A percentile compares a stretch with the other conserved stretches of the same genome.
phyloP scores from a whole-genome alignment of 2,888 invertebrate species.

The Gisinianus flammeolus region DNA sequence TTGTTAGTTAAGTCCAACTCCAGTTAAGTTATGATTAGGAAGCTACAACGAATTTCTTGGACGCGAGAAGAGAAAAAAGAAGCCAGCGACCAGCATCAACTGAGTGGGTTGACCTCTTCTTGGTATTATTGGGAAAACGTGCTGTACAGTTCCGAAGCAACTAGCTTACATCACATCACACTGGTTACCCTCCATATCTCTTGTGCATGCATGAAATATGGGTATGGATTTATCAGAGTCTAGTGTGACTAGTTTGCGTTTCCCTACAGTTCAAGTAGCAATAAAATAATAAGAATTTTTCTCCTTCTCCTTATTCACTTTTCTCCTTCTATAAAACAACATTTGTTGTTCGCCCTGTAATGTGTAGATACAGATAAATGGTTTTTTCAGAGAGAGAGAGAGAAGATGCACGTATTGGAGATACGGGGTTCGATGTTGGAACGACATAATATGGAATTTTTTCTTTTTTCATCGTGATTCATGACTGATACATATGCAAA shows the following conservation, averaged over 20 bases:
- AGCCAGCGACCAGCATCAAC: conserved; percentile 2
- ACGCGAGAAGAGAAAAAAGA: neutral
- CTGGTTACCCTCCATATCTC: conserved; percentile 18
- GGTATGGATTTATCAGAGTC: conserved; percentile 26
- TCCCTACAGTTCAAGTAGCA: conserved; percentile 29
- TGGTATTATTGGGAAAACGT: conserved; percentile 36
- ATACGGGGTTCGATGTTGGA: neutral
- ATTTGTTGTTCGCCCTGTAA: neutral
- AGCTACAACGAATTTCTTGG: neutral
- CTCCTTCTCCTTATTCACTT: conserved; percentile 5
- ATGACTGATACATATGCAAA: neutral
- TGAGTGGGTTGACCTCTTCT: conserved; percentile 39
- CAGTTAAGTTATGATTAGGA: neutral
- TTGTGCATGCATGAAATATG: conserved; percentile 31
- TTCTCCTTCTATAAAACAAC: neutral
- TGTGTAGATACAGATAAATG: conserved; percentile 3
- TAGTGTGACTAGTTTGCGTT: conserved; percentile 34
- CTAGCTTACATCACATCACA: neutral
- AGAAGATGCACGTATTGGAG: conserved; percentile 8
- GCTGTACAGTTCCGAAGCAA: conserved; percentile 34
- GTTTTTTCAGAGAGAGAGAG: neutral
- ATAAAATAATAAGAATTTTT: conserved; percentile 36
- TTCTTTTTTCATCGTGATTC: neutral
- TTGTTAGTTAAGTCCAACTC: neutral
- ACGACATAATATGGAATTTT: neutral